Base-by-base conservation (phyloP, 1,140 invertebrate genomes). In the Bombus affinis region DNA sequence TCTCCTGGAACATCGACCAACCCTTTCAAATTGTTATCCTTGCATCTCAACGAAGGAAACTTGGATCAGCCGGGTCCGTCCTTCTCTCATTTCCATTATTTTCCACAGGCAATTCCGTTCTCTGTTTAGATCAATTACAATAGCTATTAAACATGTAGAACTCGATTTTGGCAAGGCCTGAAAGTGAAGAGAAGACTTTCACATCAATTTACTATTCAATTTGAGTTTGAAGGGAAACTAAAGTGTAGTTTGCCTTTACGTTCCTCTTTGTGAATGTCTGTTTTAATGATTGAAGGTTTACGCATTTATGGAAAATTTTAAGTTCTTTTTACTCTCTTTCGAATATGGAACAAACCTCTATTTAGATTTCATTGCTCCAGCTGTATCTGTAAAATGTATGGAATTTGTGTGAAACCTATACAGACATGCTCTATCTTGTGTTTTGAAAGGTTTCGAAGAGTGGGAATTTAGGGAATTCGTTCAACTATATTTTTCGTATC, bases 21-120 rank as follows among this genome's bases (percentile, higher is more conserved):
- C 66, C 66, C 88, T 89, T 79, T 84, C 88, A 90, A 89, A 90
- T 90, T 89, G 89, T 90, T 90, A 90, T 86, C 81, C 85, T 79
- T 78, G 74, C 78, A 84, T 87, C 74, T 74, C 78, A 77, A 81
- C 76, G 85, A 86, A 87, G 77, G 81, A 87, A 83, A 87, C 74
- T 87, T 72, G 66, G 74, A 79, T 86, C 79, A 86, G 25, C 3
- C 66, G 22, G 35, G 35, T 25, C 9, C 66, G 35, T 62, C 39
- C 39, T 71, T 22, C 53, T 71, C 65, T 35, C 35, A 53, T 77
- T 81, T 59, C 47, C 81, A 75, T 57, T 65, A 79, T 78, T 79
- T 78, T 59, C 47, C n/a, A 32, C 42, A 18, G 5, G 28, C n/a
- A 35, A 22, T 72, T 79, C 32, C 37, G 28, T 59, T 32, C 53